Conservation (phyloP, 1,140 invertebrate species). For the Anoplolepis gracilipes region DNA sequence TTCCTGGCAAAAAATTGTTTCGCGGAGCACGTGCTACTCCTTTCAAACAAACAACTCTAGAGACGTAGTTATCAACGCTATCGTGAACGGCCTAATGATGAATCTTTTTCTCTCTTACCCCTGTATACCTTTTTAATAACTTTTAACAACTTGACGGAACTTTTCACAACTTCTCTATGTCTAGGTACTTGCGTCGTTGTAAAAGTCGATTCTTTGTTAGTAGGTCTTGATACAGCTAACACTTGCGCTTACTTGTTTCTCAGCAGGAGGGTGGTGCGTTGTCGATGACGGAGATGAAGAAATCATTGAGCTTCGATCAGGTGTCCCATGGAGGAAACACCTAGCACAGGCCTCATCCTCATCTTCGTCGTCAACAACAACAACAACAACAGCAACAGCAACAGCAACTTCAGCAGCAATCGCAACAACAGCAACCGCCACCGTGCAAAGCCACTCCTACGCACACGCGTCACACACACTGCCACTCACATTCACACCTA, state of each 20-base stretch:
- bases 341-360: slow-evolving; percentile 85
- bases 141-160: slow-evolving; percentile 66
- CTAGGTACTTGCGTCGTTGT: not conserved
- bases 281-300: slow-evolving; percentile 88
- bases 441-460: slow-evolving; percentile 82
- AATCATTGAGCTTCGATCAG: slow-evolving; percentile 87
- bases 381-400: slow-evolving; percentile 67
- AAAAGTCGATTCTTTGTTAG: not conserved
- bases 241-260: slow-evolving; percentile 64
- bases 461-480: slow-evolving; percentile 84
- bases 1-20: slow-evolving; percentile 10
- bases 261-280: slow-evolving; percentile 87
- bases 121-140: slow-evolving; percentile 31
- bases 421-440: slow-evolving; percentile 72
- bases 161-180: slow-evolving; percentile 65
- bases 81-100: not conserved
- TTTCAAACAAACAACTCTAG: slow-evolving; percentile 37
- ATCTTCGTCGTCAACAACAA: slow-evolving; percentile 77
- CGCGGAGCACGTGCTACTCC: slow-evolving; percentile 16
- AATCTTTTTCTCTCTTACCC: not conserved
- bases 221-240: slow-evolving; percentile 71
- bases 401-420: slow-evolving; percentile 65
- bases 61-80: slow-evolving; percentile 37
- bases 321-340: slow-evolving; percentile 83
- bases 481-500: slow-evolving; percentile 84